phyloP scores from a whole-genome alignment of 2,888 invertebrate genomes.

The Cerastis rubricosa region DNA sequence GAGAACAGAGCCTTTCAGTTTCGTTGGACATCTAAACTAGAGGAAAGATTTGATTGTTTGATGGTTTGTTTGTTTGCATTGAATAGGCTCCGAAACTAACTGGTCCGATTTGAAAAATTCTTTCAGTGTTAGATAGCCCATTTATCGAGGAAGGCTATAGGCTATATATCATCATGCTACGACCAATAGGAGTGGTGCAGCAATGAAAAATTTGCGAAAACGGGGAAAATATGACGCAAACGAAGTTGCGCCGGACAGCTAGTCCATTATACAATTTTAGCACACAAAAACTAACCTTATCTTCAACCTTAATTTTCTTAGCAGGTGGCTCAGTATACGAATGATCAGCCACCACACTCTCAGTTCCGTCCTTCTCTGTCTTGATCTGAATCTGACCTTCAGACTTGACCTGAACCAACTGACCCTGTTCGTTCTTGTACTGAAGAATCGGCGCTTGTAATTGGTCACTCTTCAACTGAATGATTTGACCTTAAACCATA shows the following conservation, averaged over 20 bases:
- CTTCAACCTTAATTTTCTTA: slow-evolving; percentile 84
- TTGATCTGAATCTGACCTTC: slow-evolving; percentile 71
- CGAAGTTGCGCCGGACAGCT: too few species aligned
- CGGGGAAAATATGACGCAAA: too few species aligned
- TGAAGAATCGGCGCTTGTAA: slow-evolving; percentile 79
- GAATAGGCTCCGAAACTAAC: too few species aligned
- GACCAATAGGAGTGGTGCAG: too few species aligned
- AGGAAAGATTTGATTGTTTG: too few species aligned
- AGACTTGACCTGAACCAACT: slow-evolving; percentile 77
- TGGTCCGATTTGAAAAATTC: too few species aligned
- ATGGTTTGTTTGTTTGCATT: too few species aligned
- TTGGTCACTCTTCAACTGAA: slow-evolving; percentile 85
- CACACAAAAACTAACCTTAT: slow-evolving; percentile 75
- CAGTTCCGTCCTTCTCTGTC: slow-evolving; percentile 78
- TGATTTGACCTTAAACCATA: slow-evolving; percentile 77
- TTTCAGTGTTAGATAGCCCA: too few species aligned
- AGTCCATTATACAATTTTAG: neutral
- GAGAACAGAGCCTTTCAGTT: neutral
- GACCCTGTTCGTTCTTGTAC: slow-evolving; percentile 83
- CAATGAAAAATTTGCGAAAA: too few species aligned
- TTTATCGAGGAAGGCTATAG: too few species aligned
- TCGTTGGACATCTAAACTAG: too few species aligned
- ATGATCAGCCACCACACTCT: slow-evolving; percentile 80
- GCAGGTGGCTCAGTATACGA: slow-evolving; percentile 84
- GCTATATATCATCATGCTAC: too few species aligned